These are phyloP conservation scores for Hyperoplus immaculatus DNA, from an alignment of 2,797 vertebrate genomes.

Conservation along the genomic window DNA sequence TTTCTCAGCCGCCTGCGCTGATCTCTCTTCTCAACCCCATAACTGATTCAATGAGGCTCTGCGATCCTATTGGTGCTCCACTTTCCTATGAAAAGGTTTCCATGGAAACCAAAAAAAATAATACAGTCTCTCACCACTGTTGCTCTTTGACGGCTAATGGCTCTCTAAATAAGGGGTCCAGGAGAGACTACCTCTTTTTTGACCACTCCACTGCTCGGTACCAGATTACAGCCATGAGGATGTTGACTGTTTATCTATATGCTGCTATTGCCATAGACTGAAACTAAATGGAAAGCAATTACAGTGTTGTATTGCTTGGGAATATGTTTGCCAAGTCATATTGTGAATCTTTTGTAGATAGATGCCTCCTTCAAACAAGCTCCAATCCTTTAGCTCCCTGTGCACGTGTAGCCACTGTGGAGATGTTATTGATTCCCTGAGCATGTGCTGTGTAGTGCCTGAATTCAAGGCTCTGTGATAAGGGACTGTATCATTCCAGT, in stretches of 20 bases:
- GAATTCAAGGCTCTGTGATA: conserved; percentile 62
- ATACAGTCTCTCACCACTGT: conserved; percentile 76
- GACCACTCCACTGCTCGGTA: conserved; percentile 37
- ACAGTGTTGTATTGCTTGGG: conserved; percentile 36
- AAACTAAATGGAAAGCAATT: conserved; percentile 46
- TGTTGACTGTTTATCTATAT: conserved; percentile 35
- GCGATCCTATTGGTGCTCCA: conserved; percentile 78
- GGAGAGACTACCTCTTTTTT: conserved; percentile 59
- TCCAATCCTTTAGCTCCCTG: conserved; percentile 11
- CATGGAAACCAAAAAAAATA: conserved; percentile 84
- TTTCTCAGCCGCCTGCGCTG: conserved; percentile 71
- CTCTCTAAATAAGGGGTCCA: conserved; percentile 74
- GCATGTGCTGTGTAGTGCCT: conserved; percentile 43
- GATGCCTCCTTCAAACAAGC: conserved; percentile 34
- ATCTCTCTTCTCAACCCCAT: conserved; percentile 72
- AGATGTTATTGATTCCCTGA: conserved; percentile 61
- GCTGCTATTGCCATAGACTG: conserved; percentile 42
- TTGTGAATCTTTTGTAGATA: conserved; percentile 53
- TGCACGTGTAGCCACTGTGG: conserved; percentile 30
- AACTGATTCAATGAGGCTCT: conserved; percentile 74
- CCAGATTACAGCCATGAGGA: conserved; percentile 46
- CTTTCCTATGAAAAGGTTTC: conserved; percentile 80
- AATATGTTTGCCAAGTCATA: conserved; percentile 44
- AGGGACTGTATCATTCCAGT: conserved; percentile 63
- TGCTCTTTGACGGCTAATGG: conserved; percentile 77